These are phyloP conservation scores for Matsumurasca onukii DNA, from an alignment of 1,140 invertebrate species.

Conservation along the genomic window DNA sequence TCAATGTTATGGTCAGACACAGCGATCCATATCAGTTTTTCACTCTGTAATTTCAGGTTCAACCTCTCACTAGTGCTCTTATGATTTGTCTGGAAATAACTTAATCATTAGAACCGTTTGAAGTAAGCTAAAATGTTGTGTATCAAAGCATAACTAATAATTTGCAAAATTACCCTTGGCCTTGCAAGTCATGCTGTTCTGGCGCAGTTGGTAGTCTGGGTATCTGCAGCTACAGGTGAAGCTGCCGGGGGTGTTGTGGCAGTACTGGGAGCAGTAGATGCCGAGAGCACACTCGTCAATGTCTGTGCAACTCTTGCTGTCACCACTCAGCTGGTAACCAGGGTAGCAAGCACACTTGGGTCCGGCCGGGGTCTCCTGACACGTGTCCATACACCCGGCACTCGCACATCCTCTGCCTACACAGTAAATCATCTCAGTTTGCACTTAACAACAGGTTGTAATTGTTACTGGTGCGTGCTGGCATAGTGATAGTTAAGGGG, in stretches of 20 bases:
- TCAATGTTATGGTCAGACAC: too few relatives aligned
- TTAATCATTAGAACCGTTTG: too few relatives aligned
- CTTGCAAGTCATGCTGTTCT: conserved; percentile 68
- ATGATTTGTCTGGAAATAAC: too few relatives aligned
- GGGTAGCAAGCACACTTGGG: conserved; percentile 38
- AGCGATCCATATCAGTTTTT: too few relatives aligned
- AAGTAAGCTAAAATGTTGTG: too few relatives aligned
- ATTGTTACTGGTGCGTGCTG: too few relatives aligned
- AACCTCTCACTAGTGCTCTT: too few relatives aligned
- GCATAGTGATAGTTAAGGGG: too few relatives aligned
- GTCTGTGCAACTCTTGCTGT: conserved; percentile 40
- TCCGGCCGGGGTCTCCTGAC: conserved; percentile 41
- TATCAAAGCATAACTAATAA: too few relatives aligned
- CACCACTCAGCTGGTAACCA: conserved; percentile 37
- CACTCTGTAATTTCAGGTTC: too few relatives aligned
- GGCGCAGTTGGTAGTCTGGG: conserved; percentile 67
- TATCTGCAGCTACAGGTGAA: conserved; percentile 77
- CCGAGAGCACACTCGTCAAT: conserved; percentile 46
- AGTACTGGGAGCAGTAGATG: conserved; percentile 79
- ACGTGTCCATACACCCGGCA: conserved; percentile 38
- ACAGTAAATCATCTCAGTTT: not conserved
- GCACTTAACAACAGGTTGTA: too few relatives aligned
- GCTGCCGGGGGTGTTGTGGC: conserved; percentile 78
- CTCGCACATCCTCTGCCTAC: conserved; percentile 31
- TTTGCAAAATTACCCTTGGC: conserved; percentile 55